Evolutionary conservation across 2,888 invertebrate genomes (phyloP).

Genomic region (Ametastegia equiseti): DNA sequence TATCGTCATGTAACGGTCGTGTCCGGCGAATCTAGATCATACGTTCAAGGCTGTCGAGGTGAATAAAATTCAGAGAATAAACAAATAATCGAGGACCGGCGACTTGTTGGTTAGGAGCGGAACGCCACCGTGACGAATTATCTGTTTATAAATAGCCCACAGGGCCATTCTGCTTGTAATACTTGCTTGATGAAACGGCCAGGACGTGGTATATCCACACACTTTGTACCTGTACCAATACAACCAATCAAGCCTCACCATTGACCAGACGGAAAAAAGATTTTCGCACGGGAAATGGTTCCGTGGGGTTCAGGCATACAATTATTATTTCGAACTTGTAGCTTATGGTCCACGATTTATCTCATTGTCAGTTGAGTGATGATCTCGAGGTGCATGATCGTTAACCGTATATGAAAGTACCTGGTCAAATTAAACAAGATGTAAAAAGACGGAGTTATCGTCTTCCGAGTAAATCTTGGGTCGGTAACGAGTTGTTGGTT

Average conservation of each 20-base stretch:
- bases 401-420: neutral
- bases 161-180: neutral
- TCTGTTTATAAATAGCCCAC: slow-evolving; percentile 38
- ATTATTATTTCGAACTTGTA: neutral
- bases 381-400: neutral
- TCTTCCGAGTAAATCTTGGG: neutral
- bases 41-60: slow-evolving; percentile 48
- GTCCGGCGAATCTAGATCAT: slow-evolving; percentile 44
- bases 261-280: neutral
- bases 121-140: slow-evolving; percentile 42
- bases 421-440: neutral
- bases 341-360: neutral
- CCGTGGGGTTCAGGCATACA: too few species aligned
- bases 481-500: neutral
- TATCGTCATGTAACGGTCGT: slow-evolving; percentile 26
- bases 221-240: neutral
- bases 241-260: neutral
- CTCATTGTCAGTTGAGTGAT: neutral
- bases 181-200: neutral
- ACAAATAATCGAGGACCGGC: neutral
- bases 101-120: neutral
- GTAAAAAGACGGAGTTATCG: neutral
- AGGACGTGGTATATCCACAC: neutral
- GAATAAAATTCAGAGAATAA: slow-evolving; percentile 36
- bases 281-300: neutral